Evolutionary conservation across 1,140 invertebrate genomes (phyloP), one percentile per base, ranked within the genome.

Genomic region (Monochamus saltuarius): DNA sequence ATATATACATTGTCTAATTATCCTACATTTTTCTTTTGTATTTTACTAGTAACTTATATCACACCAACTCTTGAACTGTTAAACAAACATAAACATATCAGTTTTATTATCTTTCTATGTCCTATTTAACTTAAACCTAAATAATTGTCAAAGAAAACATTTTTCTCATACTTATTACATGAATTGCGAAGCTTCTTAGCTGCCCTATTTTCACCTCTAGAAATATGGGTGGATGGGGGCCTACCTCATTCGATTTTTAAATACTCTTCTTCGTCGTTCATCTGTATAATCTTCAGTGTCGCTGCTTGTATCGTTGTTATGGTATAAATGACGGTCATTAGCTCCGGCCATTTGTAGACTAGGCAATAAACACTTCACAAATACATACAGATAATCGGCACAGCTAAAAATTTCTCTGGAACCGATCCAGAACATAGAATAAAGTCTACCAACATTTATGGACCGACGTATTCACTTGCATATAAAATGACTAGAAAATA

Each of bases 221-320:
- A 4, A 40, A 7, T n/a, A 40, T 38, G 37, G 11, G 14, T n/a
- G 14, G 11, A n/a, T 40, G 14, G 22, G 22, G 22, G 22, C 16
- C 11, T 70, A 85, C 84, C 84, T 84, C 65, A 83, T 77, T 69
- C 85, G 81, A 72, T 85, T 87, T 69, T 87, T 87, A 54, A 84
- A 84, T 53, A 87, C 81, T 64, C 84, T 79, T 62, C 86, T 76
- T 65, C 84, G 78, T 57, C 83, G 78, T 66, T 85, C 84, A 65
- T 87, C 86, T 62, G 84, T 81, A 68, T 84, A 86, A 75, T 88
- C 86, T 70, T 88, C 85, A n/a, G 84, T 86, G 69, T 87, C 85
- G 69, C 86, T 88, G 74, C 87, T 88, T 38, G 85, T 86, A 62
- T 86, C 85, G 72, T 85, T 75, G 49, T 70, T 68, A 39, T 69